These are phyloP conservation scores for Bruchidius siliquastri DNA, from an alignment of 2,888 invertebrate species.

Conservation along the genomic window DNA sequence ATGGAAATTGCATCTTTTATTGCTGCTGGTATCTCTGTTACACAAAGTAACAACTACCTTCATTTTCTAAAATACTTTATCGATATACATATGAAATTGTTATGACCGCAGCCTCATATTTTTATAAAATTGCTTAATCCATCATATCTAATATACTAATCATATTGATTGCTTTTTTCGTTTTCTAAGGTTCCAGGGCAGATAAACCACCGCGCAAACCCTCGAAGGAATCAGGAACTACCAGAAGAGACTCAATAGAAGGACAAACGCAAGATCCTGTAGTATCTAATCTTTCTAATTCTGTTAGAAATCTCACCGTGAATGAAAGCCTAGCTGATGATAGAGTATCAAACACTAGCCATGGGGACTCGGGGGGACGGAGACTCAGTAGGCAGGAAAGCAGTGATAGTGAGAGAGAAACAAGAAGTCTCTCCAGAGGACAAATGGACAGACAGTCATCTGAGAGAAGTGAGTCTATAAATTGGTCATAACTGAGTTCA, in stretches of 20 bases:
- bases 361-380: slow-evolving; percentile 22
- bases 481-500: no score
- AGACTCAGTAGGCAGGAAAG: slow-evolving; percentile 38
- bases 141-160: no score
- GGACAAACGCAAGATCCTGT: slow-evolving; percentile 32
- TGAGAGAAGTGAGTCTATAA: slow-evolving; percentile 15
- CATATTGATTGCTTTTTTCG: no score
- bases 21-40: no score
- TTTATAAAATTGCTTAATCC: no score
- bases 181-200: no score
- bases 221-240: not conserved
- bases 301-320: slow-evolving; percentile 42
- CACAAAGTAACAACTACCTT: no score
- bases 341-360: slow-evolving; percentile 24
- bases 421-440: slow-evolving; percentile 20
- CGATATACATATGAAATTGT: no score
- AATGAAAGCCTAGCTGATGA: slow-evolving; percentile 39
- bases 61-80: no score
- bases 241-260: slow-evolving; percentile 36
- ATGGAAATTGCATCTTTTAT: no score
- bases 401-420: slow-evolving; percentile 39
- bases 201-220: not conserved
- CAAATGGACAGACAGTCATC: slow-evolving; percentile 21
- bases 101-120: no score
- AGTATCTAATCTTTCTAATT: slow-evolving; percentile 32